Evolutionary conservation across 2,888 invertebrate species (phyloP).

Genomic region (Leptopilina myrica): DNA sequence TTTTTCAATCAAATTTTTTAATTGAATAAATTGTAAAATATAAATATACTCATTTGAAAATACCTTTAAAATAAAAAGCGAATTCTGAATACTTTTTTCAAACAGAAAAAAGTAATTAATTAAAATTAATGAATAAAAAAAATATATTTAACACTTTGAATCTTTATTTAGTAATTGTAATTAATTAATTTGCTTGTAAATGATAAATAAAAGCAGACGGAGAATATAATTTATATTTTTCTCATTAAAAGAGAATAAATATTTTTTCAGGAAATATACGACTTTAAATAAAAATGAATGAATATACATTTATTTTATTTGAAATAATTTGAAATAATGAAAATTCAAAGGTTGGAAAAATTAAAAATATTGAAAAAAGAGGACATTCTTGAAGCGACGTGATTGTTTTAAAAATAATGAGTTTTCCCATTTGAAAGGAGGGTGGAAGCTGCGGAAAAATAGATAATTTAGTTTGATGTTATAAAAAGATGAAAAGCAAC

Average conservation of each 20-base stretch:
- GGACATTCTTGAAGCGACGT: background rate
- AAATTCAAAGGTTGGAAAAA: background rate
- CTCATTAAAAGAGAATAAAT: background rate
- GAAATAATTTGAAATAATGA: background rate
- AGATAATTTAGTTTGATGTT: slow-evolving; percentile 14
- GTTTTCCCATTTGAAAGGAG: background rate
- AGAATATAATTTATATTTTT: background rate
- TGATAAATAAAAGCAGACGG: background rate
- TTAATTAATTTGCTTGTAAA: background rate
- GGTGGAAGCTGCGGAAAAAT: background rate
- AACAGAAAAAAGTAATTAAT: too few species aligned
- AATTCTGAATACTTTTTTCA: too few species aligned
- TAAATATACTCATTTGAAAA: too few species aligned
- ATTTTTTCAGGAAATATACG: background rate
- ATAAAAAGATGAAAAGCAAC: slow-evolving; percentile 15
- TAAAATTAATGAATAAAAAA: too few species aligned
- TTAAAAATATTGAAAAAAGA: background rate
- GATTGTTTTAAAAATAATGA: slow-evolving; percentile 9
- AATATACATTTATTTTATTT: background rate
- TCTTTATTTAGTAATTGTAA: too few species aligned
- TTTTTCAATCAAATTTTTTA: too few species aligned
- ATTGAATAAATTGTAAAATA: too few species aligned
- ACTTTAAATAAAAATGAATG: too few species aligned
- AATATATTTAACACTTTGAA: too few species aligned
- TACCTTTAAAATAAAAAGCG: too few species aligned